Evolutionary conservation across 2,888 invertebrate genomes (phyloP).

Genomic region (Drosophila ezoana): DNA sequence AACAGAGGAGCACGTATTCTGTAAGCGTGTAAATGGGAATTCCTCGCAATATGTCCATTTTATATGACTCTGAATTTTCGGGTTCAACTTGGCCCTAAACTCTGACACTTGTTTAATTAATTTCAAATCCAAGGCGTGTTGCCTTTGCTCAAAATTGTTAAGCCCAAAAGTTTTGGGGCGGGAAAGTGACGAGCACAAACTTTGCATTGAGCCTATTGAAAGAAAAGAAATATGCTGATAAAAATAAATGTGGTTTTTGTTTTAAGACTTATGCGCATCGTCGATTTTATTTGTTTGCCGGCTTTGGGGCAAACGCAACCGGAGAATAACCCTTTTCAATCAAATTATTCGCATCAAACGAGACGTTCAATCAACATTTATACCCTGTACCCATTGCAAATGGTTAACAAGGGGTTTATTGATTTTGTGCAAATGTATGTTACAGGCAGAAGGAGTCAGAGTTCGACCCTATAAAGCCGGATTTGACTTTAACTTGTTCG

Average conservation of each 20-base stretch:
- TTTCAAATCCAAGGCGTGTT: conserved; percentile 28
- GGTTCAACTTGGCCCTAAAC: conserved; percentile 3
- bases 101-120: conserved; percentile 47
- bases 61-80: conserved; percentile 1
- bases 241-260: conserved; percentile 32
- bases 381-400: neutral
- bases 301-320: conserved; percentile 3
- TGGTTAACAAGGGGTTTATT: neutral
- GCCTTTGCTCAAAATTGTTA: conserved; percentile 4
- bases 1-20: too few relatives aligned
- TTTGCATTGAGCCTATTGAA: conserved; percentile 10
- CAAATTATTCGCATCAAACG: conserved; percentile 60
- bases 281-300: conserved; percentile 62
- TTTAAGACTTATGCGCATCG: conserved; percentile 49
- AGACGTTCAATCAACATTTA: conserved; percentile 60
- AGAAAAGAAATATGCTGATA: conserved; percentile 6
- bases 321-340: conserved; percentile 68
- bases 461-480: neutral
- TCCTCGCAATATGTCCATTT: neutral
- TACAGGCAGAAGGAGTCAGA: neutral
- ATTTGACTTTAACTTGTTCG: too few relatives aligned
- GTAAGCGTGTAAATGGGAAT: too few relatives aligned
- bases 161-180: conserved; percentile 11
- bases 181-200: conserved; percentile 25
- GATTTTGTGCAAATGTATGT: neutral